Evolutionary conservation across 2,113 vertebrate genomes (phyloP).

Genomic region (Callaeas wilsoni): DNA sequence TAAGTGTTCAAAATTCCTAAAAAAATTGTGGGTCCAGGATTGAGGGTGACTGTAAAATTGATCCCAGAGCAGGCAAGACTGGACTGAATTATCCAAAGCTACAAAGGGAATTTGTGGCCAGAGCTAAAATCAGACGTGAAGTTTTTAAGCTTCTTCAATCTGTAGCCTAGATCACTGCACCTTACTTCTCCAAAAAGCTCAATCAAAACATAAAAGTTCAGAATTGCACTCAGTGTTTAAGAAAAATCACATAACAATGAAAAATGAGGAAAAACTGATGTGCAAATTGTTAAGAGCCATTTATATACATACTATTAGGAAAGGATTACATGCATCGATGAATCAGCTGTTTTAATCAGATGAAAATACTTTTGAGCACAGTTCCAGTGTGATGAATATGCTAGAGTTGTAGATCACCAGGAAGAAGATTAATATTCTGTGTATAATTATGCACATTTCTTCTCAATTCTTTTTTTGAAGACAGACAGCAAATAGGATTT

Average conservation of each 20-base stretch:
- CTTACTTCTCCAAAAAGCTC: not conserved
- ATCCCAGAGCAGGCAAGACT: not conserved
- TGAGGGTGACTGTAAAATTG: not conserved
- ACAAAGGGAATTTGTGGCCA: not conserved
- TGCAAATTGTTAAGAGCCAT: constrained; percentile 34
- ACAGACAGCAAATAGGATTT: constrained; percentile 35
- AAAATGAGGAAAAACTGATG: not conserved
- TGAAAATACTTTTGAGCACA: constrained; percentile 57
- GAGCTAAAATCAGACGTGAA: not conserved
- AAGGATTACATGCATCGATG: constrained; percentile 43
- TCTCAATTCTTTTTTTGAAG: constrained; percentile 45
- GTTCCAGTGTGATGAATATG: constrained; percentile 61
- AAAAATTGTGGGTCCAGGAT: not conserved
- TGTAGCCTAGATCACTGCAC: not conserved
- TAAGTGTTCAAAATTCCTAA: not conserved
- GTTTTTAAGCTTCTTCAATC: not conserved
- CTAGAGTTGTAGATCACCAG: constrained; percentile 58
- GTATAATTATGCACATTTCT: constrained; percentile 56
- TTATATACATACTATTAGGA: constrained; percentile 47
- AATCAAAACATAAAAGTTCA: not conserved
- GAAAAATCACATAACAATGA: constrained; percentile 28
- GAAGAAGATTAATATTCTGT: constrained; percentile 60
- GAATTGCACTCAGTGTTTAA: not conserved
- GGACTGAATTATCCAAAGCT: not conserved
- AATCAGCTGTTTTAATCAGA: constrained; percentile 55